A percentile compares a stretch with the other conserved stretches of the same genome.
phyloP scores from a whole-genome alignment of 2,888 invertebrate genomes.

The Liodrosophila aerea region DNA sequence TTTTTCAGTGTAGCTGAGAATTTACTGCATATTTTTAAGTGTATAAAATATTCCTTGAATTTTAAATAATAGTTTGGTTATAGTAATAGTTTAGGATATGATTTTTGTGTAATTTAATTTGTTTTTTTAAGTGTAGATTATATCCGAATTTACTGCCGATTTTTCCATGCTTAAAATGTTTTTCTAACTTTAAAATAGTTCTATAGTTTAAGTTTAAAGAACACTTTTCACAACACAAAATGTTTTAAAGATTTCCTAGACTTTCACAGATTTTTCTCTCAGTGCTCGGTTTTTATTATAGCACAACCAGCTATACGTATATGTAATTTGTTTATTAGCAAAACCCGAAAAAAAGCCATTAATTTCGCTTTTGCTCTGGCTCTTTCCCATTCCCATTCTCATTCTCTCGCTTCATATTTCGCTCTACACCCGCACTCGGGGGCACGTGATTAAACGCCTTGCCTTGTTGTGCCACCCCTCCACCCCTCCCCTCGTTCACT shows the following conservation, averaged over 20 bases:
- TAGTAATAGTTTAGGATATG: not conserved
- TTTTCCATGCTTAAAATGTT: too few relatives aligned
- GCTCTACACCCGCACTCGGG: not conserved
- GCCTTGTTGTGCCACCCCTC: not conserved
- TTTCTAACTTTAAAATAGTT: not conserved
- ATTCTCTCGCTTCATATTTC: not conserved
- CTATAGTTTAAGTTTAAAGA: not conserved
- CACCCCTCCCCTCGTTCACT: too few relatives aligned
- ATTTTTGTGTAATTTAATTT: not conserved
- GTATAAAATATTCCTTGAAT: too few relatives aligned
- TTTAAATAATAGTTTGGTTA: too few relatives aligned
- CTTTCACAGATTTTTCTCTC: too few relatives aligned
- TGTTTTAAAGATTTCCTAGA: too few relatives aligned
- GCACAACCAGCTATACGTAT: slow-evolving; percentile 2
- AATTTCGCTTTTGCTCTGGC: not conserved
- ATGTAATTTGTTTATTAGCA: slow-evolving; percentile 35
- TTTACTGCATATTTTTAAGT: too few relatives aligned
- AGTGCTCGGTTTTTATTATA: not conserved
- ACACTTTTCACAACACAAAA: too few relatives aligned
- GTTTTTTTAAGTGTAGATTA: not conserved
- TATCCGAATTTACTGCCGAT: too few relatives aligned
- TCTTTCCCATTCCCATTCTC: not conserved
- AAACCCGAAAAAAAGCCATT: slow-evolving; percentile 19
- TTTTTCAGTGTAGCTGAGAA: too few relatives aligned
- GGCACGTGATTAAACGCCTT: slow-evolving; percentile 13